phyloP scores from a whole-genome alignment of 2,888 invertebrate species.

The Hydropsyche betteni region DNA sequence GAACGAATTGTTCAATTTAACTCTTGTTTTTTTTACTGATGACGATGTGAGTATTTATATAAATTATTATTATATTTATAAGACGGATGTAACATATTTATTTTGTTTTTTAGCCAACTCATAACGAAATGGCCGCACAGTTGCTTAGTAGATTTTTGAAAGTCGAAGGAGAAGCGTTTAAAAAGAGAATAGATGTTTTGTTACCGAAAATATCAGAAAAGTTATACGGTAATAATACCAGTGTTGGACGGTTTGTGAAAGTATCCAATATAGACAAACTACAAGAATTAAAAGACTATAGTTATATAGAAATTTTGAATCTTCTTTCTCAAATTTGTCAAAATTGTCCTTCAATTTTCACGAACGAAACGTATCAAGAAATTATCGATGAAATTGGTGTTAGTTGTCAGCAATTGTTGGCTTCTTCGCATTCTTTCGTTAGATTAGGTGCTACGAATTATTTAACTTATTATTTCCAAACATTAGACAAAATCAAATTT shows the following conservation, averaged over 20 bases:
- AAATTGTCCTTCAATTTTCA: slow-evolving; percentile 70
- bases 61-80: slow-evolving; percentile 28
- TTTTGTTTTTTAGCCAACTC: slow-evolving; percentile 64
- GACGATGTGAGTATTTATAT: slow-evolving; percentile 63
- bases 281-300: slow-evolving; percentile 74
- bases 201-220: slow-evolving; percentile 69
- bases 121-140: slow-evolving; percentile 81
- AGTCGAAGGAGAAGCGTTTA: slow-evolving; percentile 77
- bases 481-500: slow-evolving; percentile 70
- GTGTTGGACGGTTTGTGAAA: slow-evolving; percentile 70
- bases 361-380: slow-evolving; percentile 60
- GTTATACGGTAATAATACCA: slow-evolving; percentile 64
- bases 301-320: slow-evolving; percentile 78
- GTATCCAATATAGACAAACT: slow-evolving; percentile 59
- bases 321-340: slow-evolving; percentile 74
- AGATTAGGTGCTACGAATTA: slow-evolving; percentile 80
- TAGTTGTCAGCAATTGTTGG: slow-evolving; percentile 75
- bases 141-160: slow-evolving; percentile 81
- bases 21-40: slow-evolving; percentile 75
- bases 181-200: slow-evolving; percentile 68
- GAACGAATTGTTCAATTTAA: slow-evolving; percentile 76
- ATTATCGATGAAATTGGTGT: slow-evolving; percentile 70
- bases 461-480: slow-evolving; percentile 74
- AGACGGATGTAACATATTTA: not conserved
- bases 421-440: slow-evolving; percentile 89